These are phyloP conservation scores for Drosophila paulistorum DNA, from an alignment of 1,140 invertebrate species.

Conservation along the genomic window DNA sequence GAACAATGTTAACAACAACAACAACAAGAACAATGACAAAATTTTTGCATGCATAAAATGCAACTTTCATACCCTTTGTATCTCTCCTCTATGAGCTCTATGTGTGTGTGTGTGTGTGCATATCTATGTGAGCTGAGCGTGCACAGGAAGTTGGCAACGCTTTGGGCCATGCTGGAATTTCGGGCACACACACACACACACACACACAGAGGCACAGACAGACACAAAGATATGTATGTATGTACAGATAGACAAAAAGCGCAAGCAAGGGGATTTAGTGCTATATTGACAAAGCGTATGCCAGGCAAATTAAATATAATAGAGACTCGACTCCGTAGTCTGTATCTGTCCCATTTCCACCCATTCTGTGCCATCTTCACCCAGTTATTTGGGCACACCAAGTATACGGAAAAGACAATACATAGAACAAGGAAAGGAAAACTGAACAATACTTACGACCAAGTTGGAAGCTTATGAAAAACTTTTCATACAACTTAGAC, in stretches of 20 bases:
- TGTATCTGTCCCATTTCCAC: neutral
- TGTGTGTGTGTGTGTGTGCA: constrained; percentile 8
- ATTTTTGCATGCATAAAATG: constrained; percentile 65
- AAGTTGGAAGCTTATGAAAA: constrained; percentile 65
- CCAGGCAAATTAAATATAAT: constrained; percentile 76
- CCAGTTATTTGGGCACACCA: constrained; percentile 4
- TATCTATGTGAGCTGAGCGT: constrained; percentile 34
- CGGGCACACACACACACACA: constrained; percentile 27
- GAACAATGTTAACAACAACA: constrained; percentile 63
- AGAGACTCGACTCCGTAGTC: constrained; percentile 44
- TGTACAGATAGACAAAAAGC: neutral
- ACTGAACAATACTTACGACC: constrained; percentile 23
- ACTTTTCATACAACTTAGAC: constrained; percentile 38
- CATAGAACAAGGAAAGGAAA: constrained; percentile 34
- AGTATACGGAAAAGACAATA: constrained; percentile 56
- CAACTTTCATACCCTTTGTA: constrained; percentile 39
- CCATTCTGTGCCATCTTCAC: constrained; percentile 28
- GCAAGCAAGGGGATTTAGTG: constrained; percentile 33
- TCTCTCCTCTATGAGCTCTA: constrained; percentile 15
- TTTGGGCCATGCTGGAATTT: constrained; percentile 69
- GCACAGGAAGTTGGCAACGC: constrained; percentile 69
- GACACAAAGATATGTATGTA: neutral
- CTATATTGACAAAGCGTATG: constrained; percentile 78
- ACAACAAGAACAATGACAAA: constrained; percentile 16
- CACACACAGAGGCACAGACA: neutral